phyloP scores from a whole-genome alignment of 2,797 vertebrate species.

The Galaxias olidus region DNA sequence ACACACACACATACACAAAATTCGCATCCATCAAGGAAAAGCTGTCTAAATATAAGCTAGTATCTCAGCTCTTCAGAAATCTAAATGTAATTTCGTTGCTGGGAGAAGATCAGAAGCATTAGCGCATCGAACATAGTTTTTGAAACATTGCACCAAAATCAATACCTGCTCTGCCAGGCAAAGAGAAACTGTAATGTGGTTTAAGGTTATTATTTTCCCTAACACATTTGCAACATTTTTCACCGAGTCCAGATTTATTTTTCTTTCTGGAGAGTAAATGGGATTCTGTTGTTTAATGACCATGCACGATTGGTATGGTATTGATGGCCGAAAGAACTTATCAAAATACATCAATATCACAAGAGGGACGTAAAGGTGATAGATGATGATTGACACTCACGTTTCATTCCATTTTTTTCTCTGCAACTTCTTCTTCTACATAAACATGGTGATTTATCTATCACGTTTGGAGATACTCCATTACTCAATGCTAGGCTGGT shows the following conservation, averaged over 20 bases:
- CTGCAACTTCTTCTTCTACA: no score
- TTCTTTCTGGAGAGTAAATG: conserved; percentile 68
- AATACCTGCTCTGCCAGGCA: conserved; percentile 71
- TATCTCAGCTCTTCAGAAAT: conserved; percentile 45
- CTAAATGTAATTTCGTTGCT: conserved; percentile 57
- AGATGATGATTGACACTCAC: no score
- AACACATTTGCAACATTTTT: conserved; percentile 71
- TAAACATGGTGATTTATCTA: no score
- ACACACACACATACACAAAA: background rate
- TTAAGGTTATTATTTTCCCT: conserved; percentile 77
- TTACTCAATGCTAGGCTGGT: no score
- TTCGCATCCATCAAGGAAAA: conserved; percentile 7
- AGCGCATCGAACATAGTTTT: conserved; percentile 60
- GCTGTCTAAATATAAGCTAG: conserved; percentile 48
- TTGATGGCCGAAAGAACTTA: no score
- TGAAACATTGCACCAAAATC: conserved; percentile 76
- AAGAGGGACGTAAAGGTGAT: no score
- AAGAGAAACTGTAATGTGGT: conserved; percentile 74
- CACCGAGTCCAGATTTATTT: conserved; percentile 66
- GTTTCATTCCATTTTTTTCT: no score
- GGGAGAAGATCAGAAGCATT: conserved; percentile 53
- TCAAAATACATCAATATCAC: no score
- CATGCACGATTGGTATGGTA: background rate
- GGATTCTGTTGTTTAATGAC: conserved; percentile 53
- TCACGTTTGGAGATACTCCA: no score